phyloP scores from a whole-genome alignment of 2,888 invertebrate species.

The Tenthredo amoena region DNA sequence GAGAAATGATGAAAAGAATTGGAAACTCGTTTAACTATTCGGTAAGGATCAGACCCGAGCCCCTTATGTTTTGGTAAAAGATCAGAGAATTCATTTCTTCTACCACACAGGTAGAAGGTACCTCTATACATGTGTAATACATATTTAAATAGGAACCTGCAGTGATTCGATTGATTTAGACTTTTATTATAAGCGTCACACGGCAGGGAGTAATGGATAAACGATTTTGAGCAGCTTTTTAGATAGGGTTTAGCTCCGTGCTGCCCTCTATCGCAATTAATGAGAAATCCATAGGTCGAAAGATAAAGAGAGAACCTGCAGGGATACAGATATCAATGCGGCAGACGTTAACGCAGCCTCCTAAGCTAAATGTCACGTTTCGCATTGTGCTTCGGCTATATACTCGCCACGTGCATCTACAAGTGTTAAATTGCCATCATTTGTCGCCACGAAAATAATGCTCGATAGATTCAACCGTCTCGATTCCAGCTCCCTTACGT shows the following conservation, averaged over 20 bases:
- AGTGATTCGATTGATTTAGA: not conserved
- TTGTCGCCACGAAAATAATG: conserved; percentile 62
- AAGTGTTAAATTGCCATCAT: conserved; percentile 72
- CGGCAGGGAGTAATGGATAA: not conserved
- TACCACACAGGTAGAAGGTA: not conserved
- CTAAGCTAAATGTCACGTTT: conserved; percentile 64
- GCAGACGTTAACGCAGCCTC: conserved; percentile 60
- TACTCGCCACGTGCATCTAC: conserved; percentile 71
- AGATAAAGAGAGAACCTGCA: conserved; percentile 38
- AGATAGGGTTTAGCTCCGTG: not conserved
- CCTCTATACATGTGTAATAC: not conserved
- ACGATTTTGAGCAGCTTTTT: not conserved
- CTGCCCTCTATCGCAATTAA: not conserved
- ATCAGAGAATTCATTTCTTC: not conserved
- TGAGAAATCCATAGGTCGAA: not conserved
- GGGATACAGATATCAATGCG: conserved; percentile 60
- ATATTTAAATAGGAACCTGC: not conserved
- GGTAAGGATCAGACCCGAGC: not conserved
- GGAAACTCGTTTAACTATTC: conserved; percentile 23
- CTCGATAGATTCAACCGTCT: not conserved
- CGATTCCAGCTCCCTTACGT: conserved; percentile 7
- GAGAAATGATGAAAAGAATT: not conserved
- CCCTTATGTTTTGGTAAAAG: not conserved
- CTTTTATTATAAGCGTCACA: not conserved
- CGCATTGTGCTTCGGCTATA: conserved; percentile 54